Base-by-base conservation (phyloP, 2,888 invertebrate species). In the Parapristionchus giblindavisi region DNA sequence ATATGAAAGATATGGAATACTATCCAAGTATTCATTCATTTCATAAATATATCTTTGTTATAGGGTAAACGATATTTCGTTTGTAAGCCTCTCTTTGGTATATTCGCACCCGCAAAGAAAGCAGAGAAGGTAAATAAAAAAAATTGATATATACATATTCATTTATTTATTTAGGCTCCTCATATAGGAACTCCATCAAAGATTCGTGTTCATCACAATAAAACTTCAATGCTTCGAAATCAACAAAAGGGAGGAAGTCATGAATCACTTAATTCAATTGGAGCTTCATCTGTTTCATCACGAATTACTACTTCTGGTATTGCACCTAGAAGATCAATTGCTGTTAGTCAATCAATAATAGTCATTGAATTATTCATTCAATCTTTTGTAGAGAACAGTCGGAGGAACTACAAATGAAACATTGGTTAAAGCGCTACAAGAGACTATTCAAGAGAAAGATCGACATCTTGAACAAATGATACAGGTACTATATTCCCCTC, bases 381-480 rank as follows among this genome's bases (percentile, higher is more conserved):
- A 65, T n/a, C 24, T 48, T 11, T 27, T 70, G n/a, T 6, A 70
- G 70, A 27, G 70, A 29, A 32, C 54, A 6, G 38, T 66, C 27
- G 40, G 32, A 17, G 72, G 34, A 5, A 36, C 61, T 2, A 72
- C 60, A 11, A 72, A 58, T 14, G 72, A 72, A 24, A 38, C 70
- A 29, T 54, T 72, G 34, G 68, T 72, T 36, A 72, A 75, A 24
- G 60, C 77, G n/a, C 54, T 77, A 14, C 89, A 96, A 95, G 95
- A 95, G 89, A 91, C 94, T 43, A 90, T 97, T 77, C 93, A 93
- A 88, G 96, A 97, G 89, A 97, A 96, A 89, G 94, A 96, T 87
- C 93, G 93, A 81, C 96, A 97, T 88, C 92, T 98, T 87, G 95
- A 96, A 88, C 93, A 94, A 86, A 91, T 98, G 83, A 91, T 96